A percentile compares a stretch with the other conserved stretches of the same genome.
These are phyloP conservation scores for Cataglyphis cursor DNA, from an alignment of 2,888 invertebrate genomes.

Conservation along the genomic window DNA sequence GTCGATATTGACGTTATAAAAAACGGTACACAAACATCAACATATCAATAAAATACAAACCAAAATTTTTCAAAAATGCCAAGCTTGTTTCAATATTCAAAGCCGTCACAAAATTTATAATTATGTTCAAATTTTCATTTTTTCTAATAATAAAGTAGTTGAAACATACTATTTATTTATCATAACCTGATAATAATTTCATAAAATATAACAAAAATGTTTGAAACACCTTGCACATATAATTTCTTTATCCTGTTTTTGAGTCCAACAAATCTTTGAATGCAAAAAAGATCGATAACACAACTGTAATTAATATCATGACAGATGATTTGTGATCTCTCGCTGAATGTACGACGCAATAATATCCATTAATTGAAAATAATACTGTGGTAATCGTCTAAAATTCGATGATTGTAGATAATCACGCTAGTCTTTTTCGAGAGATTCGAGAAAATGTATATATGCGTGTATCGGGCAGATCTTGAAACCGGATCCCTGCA, in stretches of 20 bases:
- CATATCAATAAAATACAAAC: no score
- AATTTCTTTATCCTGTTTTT: not conserved
- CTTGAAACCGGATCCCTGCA: conserved; percentile 34
- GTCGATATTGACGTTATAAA: no score
- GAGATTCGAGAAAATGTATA: not conserved
- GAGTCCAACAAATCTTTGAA: not conserved
- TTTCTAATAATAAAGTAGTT: no score
- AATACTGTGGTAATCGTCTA: not conserved
- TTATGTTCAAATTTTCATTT: no score
- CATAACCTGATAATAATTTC: no score
- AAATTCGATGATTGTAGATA: conserved; percentile 1
- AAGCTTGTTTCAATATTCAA: no score
- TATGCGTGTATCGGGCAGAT: conserved; percentile 29
- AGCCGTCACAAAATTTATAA: no score
- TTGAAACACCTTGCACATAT: not conserved
- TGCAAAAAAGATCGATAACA: not conserved
- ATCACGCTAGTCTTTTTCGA: not conserved
- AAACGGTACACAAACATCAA: no score
- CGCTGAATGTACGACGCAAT: not conserved
- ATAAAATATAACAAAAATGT: no score
- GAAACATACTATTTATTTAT: no score
- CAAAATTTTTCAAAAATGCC: no score
- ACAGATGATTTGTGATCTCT: not conserved
- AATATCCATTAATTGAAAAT: not conserved
- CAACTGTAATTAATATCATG: not conserved